A percentile compares a stretch with the other conserved stretches of the same genome.
Evolutionary conservation across 1,140 invertebrate genomes (phyloP).

Genomic region (Spodoptera frugiperda): DNA sequence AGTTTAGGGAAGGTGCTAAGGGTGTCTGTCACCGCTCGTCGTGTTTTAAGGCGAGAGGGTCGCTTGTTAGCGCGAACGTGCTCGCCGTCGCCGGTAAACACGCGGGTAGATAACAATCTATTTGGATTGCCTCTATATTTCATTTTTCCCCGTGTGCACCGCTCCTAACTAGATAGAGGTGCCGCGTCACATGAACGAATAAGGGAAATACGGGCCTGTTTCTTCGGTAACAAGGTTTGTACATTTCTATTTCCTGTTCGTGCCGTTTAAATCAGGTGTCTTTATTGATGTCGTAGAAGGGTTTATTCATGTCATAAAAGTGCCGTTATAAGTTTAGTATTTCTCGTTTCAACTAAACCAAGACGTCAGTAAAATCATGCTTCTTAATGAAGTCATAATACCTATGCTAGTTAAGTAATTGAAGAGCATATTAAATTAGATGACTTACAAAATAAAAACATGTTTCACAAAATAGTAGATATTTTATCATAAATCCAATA

Average conservation of each 20-base stretch:
- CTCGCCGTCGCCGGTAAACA: constrained; percentile 83
- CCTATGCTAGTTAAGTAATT: not conserved
- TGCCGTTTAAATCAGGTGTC: constrained; percentile 17
- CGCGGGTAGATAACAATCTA: constrained; percentile 87
- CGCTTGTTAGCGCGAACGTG: constrained; percentile 84
- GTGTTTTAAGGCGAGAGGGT: constrained; percentile 67
- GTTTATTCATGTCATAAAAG: not conserved
- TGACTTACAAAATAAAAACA: not conserved
- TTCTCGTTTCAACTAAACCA: not conserved
- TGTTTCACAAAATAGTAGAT: too few relatives aligned
- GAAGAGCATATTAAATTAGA: too few relatives aligned
- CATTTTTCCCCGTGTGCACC: constrained; percentile 82
- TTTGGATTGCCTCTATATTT: constrained; percentile 87
- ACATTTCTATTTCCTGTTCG: constrained; percentile 15
- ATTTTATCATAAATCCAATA: constrained; percentile 5
- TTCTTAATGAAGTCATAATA: not conserved
- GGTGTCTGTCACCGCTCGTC: constrained; percentile 69
- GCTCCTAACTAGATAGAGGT: constrained; percentile 84
- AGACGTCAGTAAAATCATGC: not conserved
- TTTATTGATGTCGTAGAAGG: not conserved
- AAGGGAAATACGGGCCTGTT: constrained; percentile 81
- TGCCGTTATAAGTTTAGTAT: not conserved
- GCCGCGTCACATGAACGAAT: constrained; percentile 61
- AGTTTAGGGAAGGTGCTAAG: constrained; percentile 68
- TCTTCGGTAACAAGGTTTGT: constrained; percentile 55